phyloP scores from a whole-genome alignment of 1,140 invertebrate genomes.

The Drosophila biarmipes region DNA sequence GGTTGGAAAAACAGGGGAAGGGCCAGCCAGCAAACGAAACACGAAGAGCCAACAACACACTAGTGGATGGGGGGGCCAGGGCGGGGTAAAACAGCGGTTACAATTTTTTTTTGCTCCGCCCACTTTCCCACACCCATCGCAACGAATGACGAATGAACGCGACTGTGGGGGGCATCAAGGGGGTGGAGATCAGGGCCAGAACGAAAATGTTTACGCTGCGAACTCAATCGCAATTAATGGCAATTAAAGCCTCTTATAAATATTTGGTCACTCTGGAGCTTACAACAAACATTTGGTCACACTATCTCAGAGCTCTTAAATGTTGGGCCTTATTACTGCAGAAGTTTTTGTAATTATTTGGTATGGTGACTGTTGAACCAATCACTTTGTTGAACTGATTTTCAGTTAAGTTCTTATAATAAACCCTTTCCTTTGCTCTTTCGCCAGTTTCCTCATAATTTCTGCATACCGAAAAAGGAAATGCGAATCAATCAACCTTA shows the following conservation, averaged over 20 bases:
- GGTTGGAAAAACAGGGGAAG: not conserved
- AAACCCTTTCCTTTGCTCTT: not conserved
- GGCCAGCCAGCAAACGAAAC: constrained; percentile 30
- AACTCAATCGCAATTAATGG: constrained; percentile 16
- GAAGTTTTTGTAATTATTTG: not conserved
- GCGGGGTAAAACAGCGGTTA: constrained; percentile 23
- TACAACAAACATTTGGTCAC: not conserved
- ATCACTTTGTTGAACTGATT: not conserved
- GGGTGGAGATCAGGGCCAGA: not conserved
- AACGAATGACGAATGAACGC: constrained; percentile 52
- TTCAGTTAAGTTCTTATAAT: too few relatives aligned
- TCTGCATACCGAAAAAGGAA: constrained; percentile 16
- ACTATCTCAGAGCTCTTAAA: not conserved
- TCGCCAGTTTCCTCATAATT: constrained; percentile 1
- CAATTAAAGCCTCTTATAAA: not conserved
- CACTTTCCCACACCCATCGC: constrained; percentile 66
- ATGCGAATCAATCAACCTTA: constrained; percentile 28
- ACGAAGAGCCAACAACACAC: constrained; percentile 28
- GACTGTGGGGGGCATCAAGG: not conserved
- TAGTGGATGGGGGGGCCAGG: not conserved
- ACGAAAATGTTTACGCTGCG: constrained; percentile 9
- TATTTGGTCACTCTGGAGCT: constrained; percentile 1
- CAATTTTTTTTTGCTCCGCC: constrained; percentile 47
- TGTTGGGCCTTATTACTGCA: not conserved
- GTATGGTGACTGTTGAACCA: too few relatives aligned